phyloP scores from a whole-genome alignment of 64 coral and sea anemone genomes.

The Trachythela sp. region DNA sequence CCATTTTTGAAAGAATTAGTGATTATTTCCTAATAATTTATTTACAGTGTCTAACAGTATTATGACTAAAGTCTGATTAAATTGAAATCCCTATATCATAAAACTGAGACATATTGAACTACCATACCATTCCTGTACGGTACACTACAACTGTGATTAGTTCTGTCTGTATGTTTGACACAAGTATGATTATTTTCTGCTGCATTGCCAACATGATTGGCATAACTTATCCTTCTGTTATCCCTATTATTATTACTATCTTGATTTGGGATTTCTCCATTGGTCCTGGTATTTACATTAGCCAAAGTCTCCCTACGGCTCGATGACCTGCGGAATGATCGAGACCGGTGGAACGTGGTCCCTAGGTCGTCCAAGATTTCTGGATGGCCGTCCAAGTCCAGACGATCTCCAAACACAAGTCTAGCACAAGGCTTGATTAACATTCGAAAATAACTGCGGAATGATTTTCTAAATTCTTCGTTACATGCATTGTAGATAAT shows the following conservation, averaged over 20 bases:
- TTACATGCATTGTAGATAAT: slow-evolving; percentile 17
- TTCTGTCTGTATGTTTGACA: background rate
- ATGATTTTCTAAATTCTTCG: slow-evolving; percentile 1
- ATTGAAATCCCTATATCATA: background rate
- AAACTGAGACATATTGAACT: background rate
- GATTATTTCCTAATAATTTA: no score
- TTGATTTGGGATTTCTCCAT: background rate
- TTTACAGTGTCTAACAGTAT: no score
- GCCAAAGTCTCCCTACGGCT: background rate
- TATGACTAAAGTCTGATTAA: no score
- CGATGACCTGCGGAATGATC: background rate
- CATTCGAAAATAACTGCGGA: background rate
- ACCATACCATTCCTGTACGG: background rate
- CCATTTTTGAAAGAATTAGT: no score
- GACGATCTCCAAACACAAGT: background rate
- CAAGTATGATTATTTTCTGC: background rate
- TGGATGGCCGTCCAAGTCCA: background rate
- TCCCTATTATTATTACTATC: background rate
- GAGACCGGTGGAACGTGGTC: background rate
- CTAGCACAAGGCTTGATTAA: background rate
- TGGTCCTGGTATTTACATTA: background rate
- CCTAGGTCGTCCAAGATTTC: background rate
- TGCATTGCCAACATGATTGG: no score
- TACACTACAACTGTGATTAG: background rate
- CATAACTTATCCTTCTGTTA: background rate